phyloP scores from a whole-genome alignment of 2,113 vertebrate genomes.

The Procavia capensis region DNA sequence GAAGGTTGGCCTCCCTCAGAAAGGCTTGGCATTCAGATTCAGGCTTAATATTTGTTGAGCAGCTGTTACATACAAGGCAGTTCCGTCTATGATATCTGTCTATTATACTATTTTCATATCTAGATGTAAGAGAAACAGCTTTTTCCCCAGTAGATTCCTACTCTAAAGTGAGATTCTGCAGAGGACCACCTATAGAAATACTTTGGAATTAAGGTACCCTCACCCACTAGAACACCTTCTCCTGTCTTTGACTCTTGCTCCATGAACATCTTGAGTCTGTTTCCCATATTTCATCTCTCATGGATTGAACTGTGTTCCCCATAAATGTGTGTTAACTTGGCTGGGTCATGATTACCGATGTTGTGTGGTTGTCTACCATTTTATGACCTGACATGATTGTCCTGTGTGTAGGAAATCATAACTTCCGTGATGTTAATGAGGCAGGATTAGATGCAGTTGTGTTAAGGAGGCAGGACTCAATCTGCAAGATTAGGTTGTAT shows the following conservation, averaged over 20 bases:
- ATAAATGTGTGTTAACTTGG: too few relatives aligned
- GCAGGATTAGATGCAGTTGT: too few relatives aligned
- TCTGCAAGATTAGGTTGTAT: too few relatives aligned
- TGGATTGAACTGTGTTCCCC: too few relatives aligned
- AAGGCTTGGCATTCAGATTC: background rate
- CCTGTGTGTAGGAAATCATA: too few relatives aligned
- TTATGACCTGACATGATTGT: too few relatives aligned
- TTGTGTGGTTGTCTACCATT: too few relatives aligned
- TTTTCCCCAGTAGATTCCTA: constrained; percentile 1
- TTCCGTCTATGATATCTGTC: background rate
- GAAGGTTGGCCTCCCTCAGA: background rate
- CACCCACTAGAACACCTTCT: background rate
- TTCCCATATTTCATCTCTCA: background rate
- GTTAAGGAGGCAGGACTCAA: too few relatives aligned
- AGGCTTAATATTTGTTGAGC: background rate
- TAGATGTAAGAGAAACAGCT: background rate
- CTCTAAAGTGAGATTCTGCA: background rate
- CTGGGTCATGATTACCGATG: too few relatives aligned
- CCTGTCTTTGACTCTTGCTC: background rate
- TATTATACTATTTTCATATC: background rate
- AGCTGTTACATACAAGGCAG: background rate
- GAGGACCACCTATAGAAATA: background rate
- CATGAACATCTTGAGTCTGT: background rate
- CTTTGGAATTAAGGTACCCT: background rate
- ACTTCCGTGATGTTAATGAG: too few relatives aligned